Conservation (phyloP, 2,113 vertebrate genomes). For the Hippocampus guttulatus region DNA sequence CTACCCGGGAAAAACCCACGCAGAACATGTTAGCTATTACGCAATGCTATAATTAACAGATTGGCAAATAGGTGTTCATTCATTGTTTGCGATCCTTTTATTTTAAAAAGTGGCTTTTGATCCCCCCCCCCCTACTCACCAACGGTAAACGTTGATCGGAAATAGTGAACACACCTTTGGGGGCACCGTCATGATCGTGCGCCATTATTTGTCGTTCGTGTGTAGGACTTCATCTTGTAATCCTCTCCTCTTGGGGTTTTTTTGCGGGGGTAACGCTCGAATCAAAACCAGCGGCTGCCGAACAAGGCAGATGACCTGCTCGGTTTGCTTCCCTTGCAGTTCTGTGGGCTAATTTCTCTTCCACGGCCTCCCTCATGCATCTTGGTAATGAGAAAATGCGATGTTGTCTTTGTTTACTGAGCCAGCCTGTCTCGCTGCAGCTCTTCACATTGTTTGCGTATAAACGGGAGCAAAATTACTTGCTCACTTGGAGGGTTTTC, state of each 20-base stretch:
- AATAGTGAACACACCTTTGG: background rate
- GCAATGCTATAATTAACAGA: too few species aligned
- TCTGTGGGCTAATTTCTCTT: slow-evolving; percentile 64
- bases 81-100: background rate
- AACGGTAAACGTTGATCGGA: background rate
- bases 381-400: slow-evolving; percentile 71
- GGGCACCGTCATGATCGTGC: background rate
- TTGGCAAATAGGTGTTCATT: too few species aligned
- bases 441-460: slow-evolving; percentile 67
- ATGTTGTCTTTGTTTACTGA: slow-evolving; percentile 69
- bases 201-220: slow-evolving; percentile 34
- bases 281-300: slow-evolving; percentile 66
- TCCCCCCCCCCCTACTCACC: background rate
- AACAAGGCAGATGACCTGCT: slow-evolving; percentile 63
- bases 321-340: slow-evolving; percentile 70
- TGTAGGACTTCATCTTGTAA: slow-evolving; percentile 50
- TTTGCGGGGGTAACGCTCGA: slow-evolving; percentile 62
- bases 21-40: too few species aligned
- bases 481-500: slow-evolving; percentile 57
- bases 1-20: too few species aligned
- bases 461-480: slow-evolving; percentile 62
- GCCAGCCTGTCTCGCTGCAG: slow-evolving; percentile 57
- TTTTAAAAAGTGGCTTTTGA: slow-evolving; percentile 17
- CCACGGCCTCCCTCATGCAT: slow-evolving; percentile 60
- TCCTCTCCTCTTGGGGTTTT: slow-evolving; percentile 55